phyloP scores from a whole-genome alignment of 2,888 invertebrate species.

The Cynaeus angustus region DNA sequence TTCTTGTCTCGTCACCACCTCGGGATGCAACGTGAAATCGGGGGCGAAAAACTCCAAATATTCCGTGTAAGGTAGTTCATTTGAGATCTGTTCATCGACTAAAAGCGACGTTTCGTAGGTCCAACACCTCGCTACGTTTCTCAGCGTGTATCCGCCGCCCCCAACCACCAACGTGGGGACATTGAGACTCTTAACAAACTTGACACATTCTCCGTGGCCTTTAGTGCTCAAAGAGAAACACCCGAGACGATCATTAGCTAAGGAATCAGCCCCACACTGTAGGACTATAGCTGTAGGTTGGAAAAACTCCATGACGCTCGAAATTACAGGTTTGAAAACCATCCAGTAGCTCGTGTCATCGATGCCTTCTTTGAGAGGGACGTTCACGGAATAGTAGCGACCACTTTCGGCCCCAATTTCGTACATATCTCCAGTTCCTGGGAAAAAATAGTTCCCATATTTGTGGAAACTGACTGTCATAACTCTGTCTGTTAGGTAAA shows the following conservation, averaged over 20 bases:
- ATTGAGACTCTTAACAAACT: constrained; percentile 93
- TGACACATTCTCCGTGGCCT: constrained; percentile 98
- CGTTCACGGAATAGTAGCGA: constrained; percentile 97
- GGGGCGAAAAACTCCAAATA: constrained; percentile 98
- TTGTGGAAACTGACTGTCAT: constrained; percentile 99
- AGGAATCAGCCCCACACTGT: constrained; percentile 98
- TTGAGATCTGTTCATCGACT: constrained; percentile 93
- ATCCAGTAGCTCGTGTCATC: constrained; percentile 94
- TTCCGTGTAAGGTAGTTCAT: constrained; percentile 96
- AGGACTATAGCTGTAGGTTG: constrained; percentile 97
- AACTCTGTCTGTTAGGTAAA: constrained; percentile 96
- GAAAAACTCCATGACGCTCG: constrained; percentile 96
- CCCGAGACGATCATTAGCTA: constrained; percentile 95
- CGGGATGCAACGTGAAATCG: constrained; percentile 96
- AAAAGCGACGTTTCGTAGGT: constrained; percentile 97
- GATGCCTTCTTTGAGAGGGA: constrained; percentile 97
- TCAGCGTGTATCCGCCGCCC: constrained; percentile 89
- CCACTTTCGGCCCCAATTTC: constrained; percentile 98
- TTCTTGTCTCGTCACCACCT: constrained; percentile 88
- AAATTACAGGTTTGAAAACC: constrained; percentile 95
- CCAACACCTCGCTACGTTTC: constrained; percentile 99
- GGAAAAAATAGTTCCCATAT: constrained; percentile 98
- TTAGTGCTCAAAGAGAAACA: constrained; percentile 96
- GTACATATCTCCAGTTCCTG: constrained; percentile 99
- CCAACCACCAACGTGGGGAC: constrained; percentile 84